Evolutionary conservation across 2,113 vertebrate genomes (phyloP).

Genomic region (Tricholaema leucomelas): DNA sequence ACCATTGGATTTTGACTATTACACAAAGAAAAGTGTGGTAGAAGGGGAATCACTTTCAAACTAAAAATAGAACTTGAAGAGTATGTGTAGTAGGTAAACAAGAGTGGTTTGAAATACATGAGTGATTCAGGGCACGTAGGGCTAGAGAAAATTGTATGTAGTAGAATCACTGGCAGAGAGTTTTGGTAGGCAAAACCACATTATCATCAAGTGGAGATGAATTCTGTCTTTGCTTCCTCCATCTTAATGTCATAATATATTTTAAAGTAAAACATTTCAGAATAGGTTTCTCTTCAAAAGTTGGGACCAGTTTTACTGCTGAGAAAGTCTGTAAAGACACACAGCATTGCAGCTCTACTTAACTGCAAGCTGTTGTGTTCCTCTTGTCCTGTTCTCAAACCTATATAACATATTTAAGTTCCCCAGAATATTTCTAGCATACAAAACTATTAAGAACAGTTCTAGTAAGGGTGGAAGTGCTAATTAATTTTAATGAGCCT

Average conservation of each 20-base stretch:
- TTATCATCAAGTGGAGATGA: constrained; percentile 15
- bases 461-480: not conserved
- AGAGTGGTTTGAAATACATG: not conserved
- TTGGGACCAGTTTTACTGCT: constrained; percentile 7
- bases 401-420: not conserved
- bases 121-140: not conserved
- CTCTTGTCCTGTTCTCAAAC: not conserved
- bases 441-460: not conserved
- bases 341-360: not conserved
- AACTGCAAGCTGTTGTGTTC: not conserved
- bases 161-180: not conserved
- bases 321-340: constrained; percentile 18
- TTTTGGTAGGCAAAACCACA: constrained; percentile 9
- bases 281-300: constrained; percentile 8
- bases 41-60: not conserved
- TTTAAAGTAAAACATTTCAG: constrained; percentile 41
- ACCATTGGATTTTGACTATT: not conserved
- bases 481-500: constrained; percentile 49
- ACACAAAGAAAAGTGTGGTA: not conserved
- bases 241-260: constrained; percentile 26
- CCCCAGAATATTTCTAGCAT: not conserved
- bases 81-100: not conserved
- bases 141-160: not conserved
- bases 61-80: not conserved
- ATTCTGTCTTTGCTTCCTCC: constrained; percentile 14